A percentile compares a stretch with the other conserved stretches of the same genome.
These are phyloP conservation scores for Anoplius nigerrimus DNA, from an alignment of 2,888 invertebrate genomes.

Conservation along the genomic window DNA sequence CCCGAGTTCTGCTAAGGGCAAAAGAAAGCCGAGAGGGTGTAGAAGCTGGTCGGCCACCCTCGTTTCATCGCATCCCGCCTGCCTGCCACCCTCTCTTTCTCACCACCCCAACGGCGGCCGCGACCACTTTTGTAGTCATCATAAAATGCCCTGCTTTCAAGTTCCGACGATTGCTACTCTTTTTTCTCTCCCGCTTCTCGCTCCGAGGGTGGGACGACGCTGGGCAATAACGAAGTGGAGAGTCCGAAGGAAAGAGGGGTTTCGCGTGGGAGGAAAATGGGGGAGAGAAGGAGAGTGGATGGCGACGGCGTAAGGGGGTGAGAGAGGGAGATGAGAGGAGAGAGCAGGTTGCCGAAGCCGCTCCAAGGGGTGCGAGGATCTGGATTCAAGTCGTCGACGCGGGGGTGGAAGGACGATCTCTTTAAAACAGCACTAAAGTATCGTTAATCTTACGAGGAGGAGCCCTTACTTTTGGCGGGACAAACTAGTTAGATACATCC, in stretches of 20 bases:
- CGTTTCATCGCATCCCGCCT: slow-evolving; percentile 38
- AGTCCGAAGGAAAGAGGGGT: slow-evolving; percentile 38
- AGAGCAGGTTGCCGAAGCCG: slow-evolving; percentile 51
- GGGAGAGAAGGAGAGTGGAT: slow-evolving; percentile 9
- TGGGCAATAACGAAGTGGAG: slow-evolving; percentile 62
- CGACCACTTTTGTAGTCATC: slow-evolving; percentile 65
- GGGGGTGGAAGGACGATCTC: slow-evolving; percentile 57
- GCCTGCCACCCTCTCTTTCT: slow-evolving; percentile 46
- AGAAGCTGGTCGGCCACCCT: slow-evolving; percentile 48
- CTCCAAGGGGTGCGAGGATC: slow-evolving; percentile 41
- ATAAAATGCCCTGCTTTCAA: slow-evolving; percentile 65
- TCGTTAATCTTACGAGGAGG: slow-evolving; percentile 73
- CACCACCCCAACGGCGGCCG: slow-evolving; percentile 57
- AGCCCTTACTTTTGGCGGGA: slow-evolving; percentile 68
- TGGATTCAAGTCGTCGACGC: slow-evolving; percentile 28
- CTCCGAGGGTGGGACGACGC: slow-evolving; percentile 47
- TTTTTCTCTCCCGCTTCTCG: slow-evolving; percentile 30
- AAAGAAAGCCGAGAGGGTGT: slow-evolving; percentile 37
- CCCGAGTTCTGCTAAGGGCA: slow-evolving; percentile 43
- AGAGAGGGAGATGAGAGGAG: slow-evolving; percentile 29
- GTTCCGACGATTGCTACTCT: slow-evolving; percentile 59
- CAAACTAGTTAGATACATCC: slow-evolving; percentile 73
- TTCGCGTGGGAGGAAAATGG: slow-evolving; percentile 21
- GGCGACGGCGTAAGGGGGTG: slow-evolving; percentile 15
- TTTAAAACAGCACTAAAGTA: slow-evolving; percentile 74